Evolutionary conservation across 1,140 invertebrate genomes (phyloP).

Genomic region (Plodia interpunctella): DNA sequence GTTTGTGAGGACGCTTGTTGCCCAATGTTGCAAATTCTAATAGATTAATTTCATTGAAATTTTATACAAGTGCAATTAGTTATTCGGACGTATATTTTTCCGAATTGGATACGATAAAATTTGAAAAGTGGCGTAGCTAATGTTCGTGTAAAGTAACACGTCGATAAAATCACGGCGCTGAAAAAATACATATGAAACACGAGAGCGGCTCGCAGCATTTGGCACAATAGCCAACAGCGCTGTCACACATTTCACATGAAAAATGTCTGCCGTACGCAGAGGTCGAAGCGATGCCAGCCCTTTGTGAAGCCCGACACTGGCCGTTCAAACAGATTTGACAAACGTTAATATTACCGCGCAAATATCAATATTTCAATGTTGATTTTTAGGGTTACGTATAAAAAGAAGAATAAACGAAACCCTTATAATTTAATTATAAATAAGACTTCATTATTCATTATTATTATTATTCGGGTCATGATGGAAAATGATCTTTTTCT

Average conservation of each 20-base stretch:
- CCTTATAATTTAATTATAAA: no score
- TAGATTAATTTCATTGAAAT: no score
- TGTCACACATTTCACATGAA: slow-evolving; percentile 1
- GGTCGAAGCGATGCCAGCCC: not conserved
- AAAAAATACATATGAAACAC: not conserved
- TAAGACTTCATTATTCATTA: no score
- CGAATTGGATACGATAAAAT: no score
- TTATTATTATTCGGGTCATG: no score
- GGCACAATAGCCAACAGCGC: slow-evolving; percentile 3
- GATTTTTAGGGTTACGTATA: no score
- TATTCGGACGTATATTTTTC: no score
- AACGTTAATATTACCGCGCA: not conserved
- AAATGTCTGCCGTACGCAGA: not conserved
- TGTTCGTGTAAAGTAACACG: not conserved
- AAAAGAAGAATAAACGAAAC: no score
- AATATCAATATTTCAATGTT: slow-evolving; percentile 1
- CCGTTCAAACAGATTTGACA: not conserved
- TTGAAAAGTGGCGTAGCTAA: not conserved
- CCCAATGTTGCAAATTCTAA: no score
- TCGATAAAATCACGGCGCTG: not conserved
- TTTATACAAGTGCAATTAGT: no score
- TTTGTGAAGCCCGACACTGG: not conserved
- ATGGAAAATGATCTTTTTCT: no score
- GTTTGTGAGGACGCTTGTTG: no score
- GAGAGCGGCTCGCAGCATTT: not conserved